Percentiles rank a stretch among this genome's conserved stretches.
These are phyloP conservation scores for Melipona beecheii DNA, from an alignment of 2,888 invertebrate genomes.

Conservation along the genomic window DNA sequence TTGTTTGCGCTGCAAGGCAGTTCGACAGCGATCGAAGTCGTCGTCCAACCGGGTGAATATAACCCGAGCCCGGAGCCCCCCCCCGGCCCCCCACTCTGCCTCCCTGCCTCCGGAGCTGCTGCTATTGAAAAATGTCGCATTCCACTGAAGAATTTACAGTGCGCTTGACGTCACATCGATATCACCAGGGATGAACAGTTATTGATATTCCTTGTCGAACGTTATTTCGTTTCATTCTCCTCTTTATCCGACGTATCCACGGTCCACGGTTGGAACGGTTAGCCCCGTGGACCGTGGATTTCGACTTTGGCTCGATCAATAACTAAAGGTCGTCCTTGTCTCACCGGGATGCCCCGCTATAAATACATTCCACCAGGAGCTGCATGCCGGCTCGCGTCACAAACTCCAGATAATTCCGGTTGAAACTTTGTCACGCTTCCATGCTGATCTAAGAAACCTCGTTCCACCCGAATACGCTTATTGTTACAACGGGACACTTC, in stretches of 20 bases:
- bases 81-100: too few relatives aligned
- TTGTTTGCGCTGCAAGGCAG: slow-evolving; percentile 27
- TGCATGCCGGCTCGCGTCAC: background rate
- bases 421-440: slow-evolving; percentile 5
- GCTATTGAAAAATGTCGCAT: slow-evolving; percentile 23
- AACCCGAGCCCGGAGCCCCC: background rate
- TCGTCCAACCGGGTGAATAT: slow-evolving; percentile 6
- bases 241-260: background rate
- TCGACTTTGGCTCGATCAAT: background rate
- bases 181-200: slow-evolving; percentile 21
- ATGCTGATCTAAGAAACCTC: background rate
- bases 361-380: background rate
- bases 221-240: background rate
- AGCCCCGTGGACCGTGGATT: background rate
- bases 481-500: background rate
- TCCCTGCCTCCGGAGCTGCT: background rate
- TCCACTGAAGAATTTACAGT: slow-evolving; percentile 32
- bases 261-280: background rate
- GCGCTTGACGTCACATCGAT: slow-evolving; percentile 21
- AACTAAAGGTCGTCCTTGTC: background rate
- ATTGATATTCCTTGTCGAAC: slow-evolving; percentile 16
- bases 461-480: background rate
- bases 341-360: background rate
- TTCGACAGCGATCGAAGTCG: slow-evolving; percentile 41
- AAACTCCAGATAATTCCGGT: background rate